phyloP scores from a whole-genome alignment of 2,888 invertebrate genomes.

The Maniola hyperantus region DNA sequence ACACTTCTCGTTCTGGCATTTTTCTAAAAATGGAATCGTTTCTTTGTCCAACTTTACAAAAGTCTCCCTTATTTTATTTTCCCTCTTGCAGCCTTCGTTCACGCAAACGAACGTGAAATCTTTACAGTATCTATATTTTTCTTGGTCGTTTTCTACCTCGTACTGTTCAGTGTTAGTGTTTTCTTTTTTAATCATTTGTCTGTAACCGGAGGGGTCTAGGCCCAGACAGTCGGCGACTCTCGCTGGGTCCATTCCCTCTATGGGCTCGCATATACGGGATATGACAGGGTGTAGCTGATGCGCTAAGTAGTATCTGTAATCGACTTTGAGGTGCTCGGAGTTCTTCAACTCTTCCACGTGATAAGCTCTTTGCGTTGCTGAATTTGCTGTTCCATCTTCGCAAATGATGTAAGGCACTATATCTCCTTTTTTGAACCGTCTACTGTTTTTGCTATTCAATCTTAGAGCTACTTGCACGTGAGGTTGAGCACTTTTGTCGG shows the following conservation, averaged over 20 bases:
- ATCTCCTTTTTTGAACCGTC: slow-evolving; percentile 95
- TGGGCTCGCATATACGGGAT: slow-evolving; percentile 96
- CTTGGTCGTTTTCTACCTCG: slow-evolving; percentile 76
- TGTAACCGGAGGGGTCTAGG: slow-evolving; percentile 82
- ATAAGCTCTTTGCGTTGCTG: slow-evolving; percentile 96
- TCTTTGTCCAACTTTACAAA: slow-evolving; percentile 71
- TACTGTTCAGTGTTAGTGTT: slow-evolving; percentile 68
- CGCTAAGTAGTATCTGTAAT: slow-evolving; percentile 94
- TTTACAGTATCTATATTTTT: slow-evolving; percentile 82
- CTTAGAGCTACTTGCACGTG: slow-evolving; percentile 94
- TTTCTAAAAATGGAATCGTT: slow-evolving; percentile 83
- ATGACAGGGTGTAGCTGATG: slow-evolving; percentile 99
- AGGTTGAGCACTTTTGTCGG: slow-evolving; percentile 90
- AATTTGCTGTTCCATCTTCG: slow-evolving; percentile 90
- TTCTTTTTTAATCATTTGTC: slow-evolving; percentile 72
- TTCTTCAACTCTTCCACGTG: slow-evolving; percentile 94
- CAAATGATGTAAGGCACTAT: slow-evolving; percentile 98
- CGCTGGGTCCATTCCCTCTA: slow-evolving; percentile 95
- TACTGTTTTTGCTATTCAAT: slow-evolving; percentile 90
- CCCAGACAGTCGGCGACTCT: slow-evolving; percentile 96
- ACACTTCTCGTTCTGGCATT: slow-evolving; percentile 89
- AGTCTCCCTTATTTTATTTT: slow-evolving; percentile 78
- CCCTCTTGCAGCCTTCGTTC: slow-evolving; percentile 80
- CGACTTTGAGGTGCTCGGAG: slow-evolving; percentile 87
- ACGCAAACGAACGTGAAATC: slow-evolving; percentile 87